Evolutionary conservation across 2,888 invertebrate genomes (phyloP), one percentile per base, ranked within the genome.

Genomic region (Crocallis elinguaria): DNA sequence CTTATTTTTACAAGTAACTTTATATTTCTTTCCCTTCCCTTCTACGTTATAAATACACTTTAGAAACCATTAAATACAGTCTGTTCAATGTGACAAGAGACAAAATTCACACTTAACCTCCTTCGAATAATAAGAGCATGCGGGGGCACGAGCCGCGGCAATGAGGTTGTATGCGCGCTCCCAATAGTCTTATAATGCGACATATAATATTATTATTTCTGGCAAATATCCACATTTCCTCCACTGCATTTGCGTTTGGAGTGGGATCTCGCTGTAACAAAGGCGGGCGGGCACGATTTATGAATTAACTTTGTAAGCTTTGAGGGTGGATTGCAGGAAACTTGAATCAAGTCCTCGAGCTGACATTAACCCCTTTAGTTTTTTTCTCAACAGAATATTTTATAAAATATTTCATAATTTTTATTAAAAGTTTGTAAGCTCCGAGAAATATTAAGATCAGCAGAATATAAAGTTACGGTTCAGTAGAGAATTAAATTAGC

Each of bases 291-390:
- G 30, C 13, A 46, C 56, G 44, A 57, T 57, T 56, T 56, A 51
- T 51, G 51, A 57, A 57, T 51, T 57, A 51, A 57, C 51, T 57
- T 57, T 36, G 39, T 51, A 36, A 51, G 43, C 43, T 51, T 49
- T 36, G 51, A 46, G 44, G 43, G 48, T 29, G 45, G 36, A 36
- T 46, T 43, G 25, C 36, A 39, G 42, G 52, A 35, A 57, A 57
- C 57, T 57, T 53, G 49, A 55, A 45, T 57, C 37, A 44, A 53
- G 53, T 55, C 50, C 50, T 54, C 43, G 42, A 57, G 58, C 60
- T 60, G 57, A 63, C 60, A 55, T 57, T 52, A 54, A 50, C 48
- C 57, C 57, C 45, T 49, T 49, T 54, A 51, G 52, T 48, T 52
- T 52, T 55, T 59, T 50, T 35, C 33, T 42, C 23, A 23, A 23